phyloP scores from a whole-genome alignment of 2,113 vertebrate species.

The Reinhardtius hippoglossoides region DNA sequence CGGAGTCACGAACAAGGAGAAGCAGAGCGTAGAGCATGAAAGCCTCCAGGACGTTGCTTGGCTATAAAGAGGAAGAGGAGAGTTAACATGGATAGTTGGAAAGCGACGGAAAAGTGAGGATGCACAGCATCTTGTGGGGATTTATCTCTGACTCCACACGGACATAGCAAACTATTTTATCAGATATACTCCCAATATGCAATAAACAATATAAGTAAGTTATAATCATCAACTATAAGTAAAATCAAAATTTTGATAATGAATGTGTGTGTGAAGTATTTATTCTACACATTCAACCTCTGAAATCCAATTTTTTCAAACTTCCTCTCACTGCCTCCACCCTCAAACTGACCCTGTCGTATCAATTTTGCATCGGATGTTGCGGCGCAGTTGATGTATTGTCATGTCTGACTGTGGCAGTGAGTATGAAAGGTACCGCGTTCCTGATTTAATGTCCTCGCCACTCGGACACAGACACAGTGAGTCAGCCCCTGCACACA shows the following conservation, averaged over 20 bases:
- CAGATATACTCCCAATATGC: no score
- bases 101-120: constrained; percentile 43
- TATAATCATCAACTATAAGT: no score
- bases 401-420: constrained; percentile 50
- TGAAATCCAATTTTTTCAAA: constrained; percentile 3
- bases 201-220: no score
- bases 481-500: constrained; percentile 60
- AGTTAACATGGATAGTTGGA: constrained; percentile 57
- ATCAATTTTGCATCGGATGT: constrained; percentile 43
- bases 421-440: constrained; percentile 53
- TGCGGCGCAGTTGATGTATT: constrained; percentile 50
- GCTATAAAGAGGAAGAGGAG: constrained; percentile 48
- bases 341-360: neutral
- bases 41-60: constrained; percentile 68
- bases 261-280: neutral
- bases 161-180: neutral
- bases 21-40: constrained; percentile 65
- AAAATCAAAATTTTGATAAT: neutral
- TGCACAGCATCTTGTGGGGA: constrained; percentile 39
- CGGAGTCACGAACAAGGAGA: constrained; percentile 66
- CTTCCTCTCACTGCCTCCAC: neutral
- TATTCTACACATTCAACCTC: neutral
- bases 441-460: constrained; percentile 67
- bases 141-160: neutral
- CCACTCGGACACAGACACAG: constrained; percentile 56